These are phyloP conservation scores for Patiria pectinifera DNA, from an alignment of 53 echinoderm and acorn worm genomes.

Conservation along the genomic window DNA sequence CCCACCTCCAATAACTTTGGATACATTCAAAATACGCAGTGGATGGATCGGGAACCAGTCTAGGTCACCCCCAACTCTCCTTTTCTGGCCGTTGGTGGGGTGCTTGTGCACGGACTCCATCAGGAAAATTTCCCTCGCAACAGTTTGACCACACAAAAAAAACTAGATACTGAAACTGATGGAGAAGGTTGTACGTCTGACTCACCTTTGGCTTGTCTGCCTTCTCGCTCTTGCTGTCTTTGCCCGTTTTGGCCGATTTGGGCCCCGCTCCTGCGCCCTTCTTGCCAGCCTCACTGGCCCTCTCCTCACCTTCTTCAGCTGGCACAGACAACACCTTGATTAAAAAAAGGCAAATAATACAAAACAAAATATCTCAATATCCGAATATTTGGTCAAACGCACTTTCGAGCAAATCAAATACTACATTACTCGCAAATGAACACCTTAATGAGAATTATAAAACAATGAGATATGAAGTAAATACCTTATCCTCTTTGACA, in stretches of 20 bases:
- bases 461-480: not conserved
- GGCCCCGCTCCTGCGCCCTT: slow-evolving; percentile 75
- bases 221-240: slow-evolving; percentile 58
- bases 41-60: no score
- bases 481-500: slow-evolving; percentile 96
- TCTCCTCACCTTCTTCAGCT: slow-evolving; percentile 80
- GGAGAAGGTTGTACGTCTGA: not conserved
- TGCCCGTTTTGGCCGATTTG: slow-evolving; percentile 76
- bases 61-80: no score
- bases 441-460: no score
- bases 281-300: slow-evolving; percentile 58
- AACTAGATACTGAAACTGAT: not conserved
- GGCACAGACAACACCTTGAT: slow-evolving; percentile 78
- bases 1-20: not conserved
- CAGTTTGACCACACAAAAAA: no score
- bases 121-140: no score
- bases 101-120: no score
- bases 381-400: no score
- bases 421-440: no score
- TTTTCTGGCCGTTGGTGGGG: no score
- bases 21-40: no score
- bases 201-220: slow-evolving; percentile 53
- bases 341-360: not conserved
- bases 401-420: no score
- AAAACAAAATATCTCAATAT: not conserved